Percentiles rank a stretch among this genome's conserved stretches.
phyloP scores from a whole-genome alignment of 2,113 vertebrate genomes.

The western clawed frog (Xenopus tropicalis) region UCB_Xtro_10.0 CM004452.2:47113501-47114000 shows the following conservation, averaged over 20 bases:
- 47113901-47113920: too few species aligned
- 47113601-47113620: too few species aligned
- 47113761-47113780: background rate
- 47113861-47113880: background rate
- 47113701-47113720: constrained; percentile 30
- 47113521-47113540: too few species aligned
- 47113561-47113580: background rate
- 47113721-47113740: background rate
- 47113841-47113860: background rate
- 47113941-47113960: too few species aligned
- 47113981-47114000: too few species aligned
- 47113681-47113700: background rate
- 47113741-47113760: constrained; percentile 32
- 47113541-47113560: background rate
- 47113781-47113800: constrained; percentile 1
- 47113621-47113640: too few species aligned
- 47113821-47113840: background rate
- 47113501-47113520: background rate
- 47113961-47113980: too few species aligned
- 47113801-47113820: background rate
- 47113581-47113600: too few species aligned
- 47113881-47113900: too few species aligned
- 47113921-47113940: too few species aligned
- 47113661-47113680: too few species aligned
- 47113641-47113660: too few species aligned